Base-by-base conservation (phyloP, 2,797 vertebrate genomes). In the Okamejei kenojei region DNA sequence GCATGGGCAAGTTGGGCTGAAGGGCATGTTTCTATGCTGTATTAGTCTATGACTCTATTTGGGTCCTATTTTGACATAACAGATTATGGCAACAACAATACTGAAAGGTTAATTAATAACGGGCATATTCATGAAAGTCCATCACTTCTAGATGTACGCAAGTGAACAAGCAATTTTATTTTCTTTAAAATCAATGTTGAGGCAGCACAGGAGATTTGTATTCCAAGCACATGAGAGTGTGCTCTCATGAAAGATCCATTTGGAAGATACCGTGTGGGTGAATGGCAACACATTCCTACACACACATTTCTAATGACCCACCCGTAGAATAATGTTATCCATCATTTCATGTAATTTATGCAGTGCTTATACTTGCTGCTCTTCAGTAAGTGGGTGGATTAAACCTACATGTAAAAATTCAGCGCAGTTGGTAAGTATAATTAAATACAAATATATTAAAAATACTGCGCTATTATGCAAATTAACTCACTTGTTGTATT, bases 311-410 rank as follows among this genome's bases (percentile, higher is more conserved):
- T 92, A 92, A 92, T 92, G 71, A 19, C 38, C 90, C 90, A 54
- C 35, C 17, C 38, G 13, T 73, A 76, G 90, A 92, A 92, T 92
- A 92, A 92, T 76, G 71, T 58, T 92, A 74, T 92, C 90, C 38
- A 92, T 92, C 90, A 92, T 92, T 74, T 76, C 54, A 92, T 92
- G 71, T 76, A 76, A 92, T 92, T 92, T 92, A 92, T 92, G 90
- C 90, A 19, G 90, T 58, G 71, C 88, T 74, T 91, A 92, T 26
- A 74, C 35, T 92, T 92, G 38, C 90, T 76, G 23, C 73, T 92
- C 38, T 74, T 92, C 11, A 92, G 71, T 29, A 92, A 58, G 90
- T 92, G 90, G 71, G 90, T 92, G 71, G 90, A 58, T 74, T 68
- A 58, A 92, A 92, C 68, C 23, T 74, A 92, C 90, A 13, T 92